These are phyloP conservation scores for Harpagifer antarcticus DNA, from an alignment of 2,797 vertebrate species.

Conservation along the genomic window DNA sequence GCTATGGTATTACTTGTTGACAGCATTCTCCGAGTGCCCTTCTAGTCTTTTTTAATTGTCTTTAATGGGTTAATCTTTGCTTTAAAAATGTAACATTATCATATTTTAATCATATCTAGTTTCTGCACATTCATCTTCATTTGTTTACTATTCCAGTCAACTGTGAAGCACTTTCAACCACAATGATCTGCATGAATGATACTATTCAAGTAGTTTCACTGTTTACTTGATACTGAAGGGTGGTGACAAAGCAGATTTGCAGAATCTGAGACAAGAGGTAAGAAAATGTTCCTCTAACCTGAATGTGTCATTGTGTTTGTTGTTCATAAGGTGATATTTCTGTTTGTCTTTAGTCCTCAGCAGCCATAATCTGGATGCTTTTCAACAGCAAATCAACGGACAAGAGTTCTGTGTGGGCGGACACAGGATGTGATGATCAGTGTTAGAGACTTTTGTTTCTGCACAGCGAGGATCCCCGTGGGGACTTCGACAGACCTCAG, in stretches of 20 bases:
- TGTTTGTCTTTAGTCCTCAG: constrained; percentile 14
- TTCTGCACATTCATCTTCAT: neutral
- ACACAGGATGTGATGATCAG: constrained; percentile 45
- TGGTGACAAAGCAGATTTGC: neutral
- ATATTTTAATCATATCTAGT: neutral
- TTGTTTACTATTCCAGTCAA: neutral
- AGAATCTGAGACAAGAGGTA: neutral
- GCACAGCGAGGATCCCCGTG: constrained; percentile 24
- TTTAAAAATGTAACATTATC: too few species aligned
- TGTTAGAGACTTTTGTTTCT: constrained; percentile 17
- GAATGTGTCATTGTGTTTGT: neutral
- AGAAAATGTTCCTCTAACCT: neutral
- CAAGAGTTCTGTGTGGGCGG: constrained; percentile 34
- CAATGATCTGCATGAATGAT: neutral
- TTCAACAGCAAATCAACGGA: constrained; percentile 65
- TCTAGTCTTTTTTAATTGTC: neutral
- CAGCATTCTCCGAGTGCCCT: too few species aligned
- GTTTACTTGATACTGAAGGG: neutral
- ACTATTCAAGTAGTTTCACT: neutral
- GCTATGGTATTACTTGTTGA: too few species aligned
- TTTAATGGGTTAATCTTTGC: neutral
- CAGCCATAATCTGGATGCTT: constrained; percentile 43
- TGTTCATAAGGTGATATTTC: neutral
- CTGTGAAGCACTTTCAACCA: neutral
- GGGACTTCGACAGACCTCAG: constrained; percentile 28